A percentile compares a stretch with the other conserved stretches of the same genome.
phyloP scores from a whole-genome alignment of 2,888 invertebrate genomes.

The Nephrotoma guestfalica region DNA sequence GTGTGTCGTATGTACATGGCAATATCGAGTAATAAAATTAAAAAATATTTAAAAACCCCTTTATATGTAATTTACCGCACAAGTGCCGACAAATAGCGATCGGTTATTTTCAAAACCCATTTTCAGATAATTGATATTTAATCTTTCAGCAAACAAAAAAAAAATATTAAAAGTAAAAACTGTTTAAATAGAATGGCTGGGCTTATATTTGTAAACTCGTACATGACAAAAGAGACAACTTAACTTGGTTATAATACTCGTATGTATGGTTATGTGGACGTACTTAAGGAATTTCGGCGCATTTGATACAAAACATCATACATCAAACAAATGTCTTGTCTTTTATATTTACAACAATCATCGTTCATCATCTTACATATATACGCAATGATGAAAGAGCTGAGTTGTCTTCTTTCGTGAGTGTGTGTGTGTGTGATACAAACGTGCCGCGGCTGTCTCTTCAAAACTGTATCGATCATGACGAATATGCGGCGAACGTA shows the following conservation, averaged over 20 bases:
- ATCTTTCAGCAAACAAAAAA: neutral
- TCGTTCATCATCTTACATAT: neutral
- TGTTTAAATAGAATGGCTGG: neutral
- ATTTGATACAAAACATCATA: neutral
- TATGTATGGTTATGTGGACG: neutral
- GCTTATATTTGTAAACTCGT: neutral
- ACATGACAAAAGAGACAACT: neutral
- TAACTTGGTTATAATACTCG: neutral
- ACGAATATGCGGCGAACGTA: neutral
- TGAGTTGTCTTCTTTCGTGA: neutral
- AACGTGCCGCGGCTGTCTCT: neutral
- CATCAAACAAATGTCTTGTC: neutral
- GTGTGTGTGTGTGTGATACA: neutral
- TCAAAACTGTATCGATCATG: neutral
- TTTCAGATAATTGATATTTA: neutral
- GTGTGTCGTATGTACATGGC: neutral
- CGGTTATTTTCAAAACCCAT: neutral
- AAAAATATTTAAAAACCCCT: neutral
- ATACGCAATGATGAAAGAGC: neutral
- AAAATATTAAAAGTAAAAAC: neutral
- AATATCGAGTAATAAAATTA: neutral
- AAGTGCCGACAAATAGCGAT: neutral
- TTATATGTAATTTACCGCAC: neutral
- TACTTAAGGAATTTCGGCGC: neutral
- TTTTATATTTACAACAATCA: neutral